Conservation (phyloP, 2,888 invertebrate species). For the Bibio marci region DNA sequence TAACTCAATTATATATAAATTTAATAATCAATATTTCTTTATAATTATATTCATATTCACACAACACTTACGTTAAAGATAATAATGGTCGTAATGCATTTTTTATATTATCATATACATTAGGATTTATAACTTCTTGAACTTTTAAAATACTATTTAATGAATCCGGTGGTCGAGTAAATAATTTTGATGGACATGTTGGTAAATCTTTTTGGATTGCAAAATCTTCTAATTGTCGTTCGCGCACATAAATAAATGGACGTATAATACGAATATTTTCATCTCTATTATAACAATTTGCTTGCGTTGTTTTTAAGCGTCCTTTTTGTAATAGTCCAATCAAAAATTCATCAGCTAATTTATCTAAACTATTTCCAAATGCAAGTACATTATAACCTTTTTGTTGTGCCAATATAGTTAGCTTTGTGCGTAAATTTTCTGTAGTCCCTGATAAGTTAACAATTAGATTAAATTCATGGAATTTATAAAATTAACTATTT, state of each 20-base stretch:
- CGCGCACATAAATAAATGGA: conserved; percentile 75
- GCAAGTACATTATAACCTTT: conserved; percentile 78
- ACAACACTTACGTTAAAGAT: conserved; percentile 8
- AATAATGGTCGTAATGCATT: conserved; percentile 12
- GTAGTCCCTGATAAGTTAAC: conserved; percentile 27
- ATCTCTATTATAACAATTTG: conserved; percentile 59
- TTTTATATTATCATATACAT: conserved; percentile 13
- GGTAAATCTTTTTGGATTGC: conserved; percentile 11
- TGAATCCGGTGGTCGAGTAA: conserved; percentile 9
- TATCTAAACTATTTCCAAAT: conserved; percentile 72
- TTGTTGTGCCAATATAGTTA: conserved; percentile 55
- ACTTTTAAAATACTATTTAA: conserved; percentile 11
- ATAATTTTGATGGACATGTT: conserved; percentile 10
- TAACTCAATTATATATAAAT: background rate
- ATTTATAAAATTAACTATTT: background rate
- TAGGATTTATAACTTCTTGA: conserved; percentile 12
- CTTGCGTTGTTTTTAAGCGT: conserved; percentile 58
- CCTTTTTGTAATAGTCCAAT: conserved; percentile 69
- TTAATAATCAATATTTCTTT: background rate
- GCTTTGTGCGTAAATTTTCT: conserved; percentile 32
- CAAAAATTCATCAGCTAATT: conserved; percentile 65
- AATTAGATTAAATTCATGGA: conserved; percentile 2
- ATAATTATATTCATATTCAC: background rate
- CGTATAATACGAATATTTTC: conserved; percentile 67
- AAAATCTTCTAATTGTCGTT: conserved; percentile 29